Percentiles rank a stretch among this genome's conserved stretches.
Evolutionary conservation across 2,797 vertebrate genomes (phyloP).

Genomic region (Staurois parvus): DNA sequence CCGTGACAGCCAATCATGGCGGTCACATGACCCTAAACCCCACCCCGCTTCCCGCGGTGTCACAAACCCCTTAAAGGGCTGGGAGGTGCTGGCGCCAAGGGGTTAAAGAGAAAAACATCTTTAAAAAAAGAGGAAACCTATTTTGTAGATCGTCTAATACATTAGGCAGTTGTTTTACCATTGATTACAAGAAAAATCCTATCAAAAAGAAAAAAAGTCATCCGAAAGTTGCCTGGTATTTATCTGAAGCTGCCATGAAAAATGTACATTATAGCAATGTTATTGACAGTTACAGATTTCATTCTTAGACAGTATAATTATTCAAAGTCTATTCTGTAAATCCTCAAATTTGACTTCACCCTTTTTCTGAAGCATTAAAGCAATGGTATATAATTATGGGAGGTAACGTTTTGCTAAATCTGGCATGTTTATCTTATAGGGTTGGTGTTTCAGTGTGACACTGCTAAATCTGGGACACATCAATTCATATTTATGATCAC

Average conservation of each 20-base stretch:
- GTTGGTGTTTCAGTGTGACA: constrained; percentile 66
- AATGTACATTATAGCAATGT: constrained; percentile 1
- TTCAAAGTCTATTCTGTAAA: constrained; percentile 44
- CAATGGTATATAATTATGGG: constrained; percentile 71
- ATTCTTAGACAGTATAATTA: constrained; percentile 5
- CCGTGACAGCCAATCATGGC: too few species aligned
- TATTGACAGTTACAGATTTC: constrained; percentile 45
- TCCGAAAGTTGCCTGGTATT: too few species aligned
- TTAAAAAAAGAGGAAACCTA: too few species aligned
- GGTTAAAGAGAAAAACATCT: too few species aligned
- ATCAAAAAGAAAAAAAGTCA: too few species aligned
- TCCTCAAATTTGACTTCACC: constrained; percentile 48
- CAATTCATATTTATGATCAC: constrained; percentile 67
- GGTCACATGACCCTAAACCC: too few species aligned
- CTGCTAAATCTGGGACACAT: constrained; percentile 71
- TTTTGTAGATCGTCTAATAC: too few species aligned
- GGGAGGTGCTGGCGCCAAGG: too few species aligned
- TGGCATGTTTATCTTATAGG: constrained; percentile 64
- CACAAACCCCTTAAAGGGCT: too few species aligned
- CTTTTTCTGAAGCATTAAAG: constrained; percentile 62
- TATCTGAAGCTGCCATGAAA: neutral
- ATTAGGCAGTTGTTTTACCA: too few species aligned
- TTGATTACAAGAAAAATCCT: too few species aligned
- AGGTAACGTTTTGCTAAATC: constrained; percentile 70
- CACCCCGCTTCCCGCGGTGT: too few species aligned